These are phyloP conservation scores for Torymus texanus DNA, from an alignment of 2,888 invertebrate genomes.

Conservation along the genomic window DNA sequence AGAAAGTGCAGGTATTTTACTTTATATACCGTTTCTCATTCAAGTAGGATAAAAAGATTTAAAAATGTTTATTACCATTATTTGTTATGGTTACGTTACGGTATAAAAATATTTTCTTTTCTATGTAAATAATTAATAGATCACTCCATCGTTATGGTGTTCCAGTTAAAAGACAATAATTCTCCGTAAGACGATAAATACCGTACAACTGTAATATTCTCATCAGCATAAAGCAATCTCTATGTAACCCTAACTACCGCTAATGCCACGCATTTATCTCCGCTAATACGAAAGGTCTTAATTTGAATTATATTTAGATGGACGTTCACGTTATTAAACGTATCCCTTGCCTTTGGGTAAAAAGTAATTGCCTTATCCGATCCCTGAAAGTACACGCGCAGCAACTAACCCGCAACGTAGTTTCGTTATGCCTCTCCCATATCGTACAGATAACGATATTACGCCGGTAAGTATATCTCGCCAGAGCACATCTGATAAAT, in stretches of 20 bases:
- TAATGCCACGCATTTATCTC: neutral
- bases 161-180: neutral
- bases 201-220: neutral
- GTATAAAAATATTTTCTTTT: too few relatives aligned
- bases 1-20: slow-evolving; percentile 14
- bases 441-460: slow-evolving; percentile 32
- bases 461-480: slow-evolving; percentile 29
- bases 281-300: slow-evolving; percentile 4
- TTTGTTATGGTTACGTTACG: too few relatives aligned
- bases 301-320: slow-evolving; percentile 19
- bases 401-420: slow-evolving; percentile 4
- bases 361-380: slow-evolving; percentile 23
- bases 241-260: neutral
- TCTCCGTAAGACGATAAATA: neutral
- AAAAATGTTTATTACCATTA: too few relatives aligned
- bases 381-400: slow-evolving; percentile 4
- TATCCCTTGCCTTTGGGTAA: neutral
- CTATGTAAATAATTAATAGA: neutral
- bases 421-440: slow-evolving; percentile 28
- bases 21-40: too few relatives aligned
- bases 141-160: neutral
- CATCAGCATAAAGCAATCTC: neutral
- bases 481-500: slow-evolving; percentile 35
- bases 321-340: neutral
- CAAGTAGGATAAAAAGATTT: too few relatives aligned